phyloP scores from a whole-genome alignment of 1,140 invertebrate species.

The Panagrolaimus sp. region DNA sequence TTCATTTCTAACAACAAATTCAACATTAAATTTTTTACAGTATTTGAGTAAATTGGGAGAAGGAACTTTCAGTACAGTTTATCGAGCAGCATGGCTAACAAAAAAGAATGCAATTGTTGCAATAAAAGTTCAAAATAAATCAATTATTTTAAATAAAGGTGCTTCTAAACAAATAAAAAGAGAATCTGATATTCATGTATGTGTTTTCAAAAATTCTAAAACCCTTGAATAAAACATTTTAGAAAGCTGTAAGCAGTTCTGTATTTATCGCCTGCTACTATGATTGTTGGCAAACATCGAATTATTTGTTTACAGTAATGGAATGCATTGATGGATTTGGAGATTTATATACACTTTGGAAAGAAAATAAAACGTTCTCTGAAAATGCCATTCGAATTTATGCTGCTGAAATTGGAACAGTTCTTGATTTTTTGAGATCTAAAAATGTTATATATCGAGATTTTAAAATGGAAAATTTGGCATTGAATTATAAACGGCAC shows the following conservation, averaged over 20 bases:
- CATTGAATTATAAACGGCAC: conserved; percentile 63
- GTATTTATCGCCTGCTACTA: conserved; percentile 20
- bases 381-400: conserved; percentile 26
- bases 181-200: conserved; percentile 23
- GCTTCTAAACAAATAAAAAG: conserved; percentile 29
- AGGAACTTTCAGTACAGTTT: conserved; percentile 21
- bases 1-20: background rate
- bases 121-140: conserved; percentile 27
- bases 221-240: too few species aligned
- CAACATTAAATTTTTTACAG: conserved; percentile 10
- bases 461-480: conserved; percentile 30
- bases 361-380: conserved; percentile 20
- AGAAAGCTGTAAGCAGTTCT: conserved; percentile 20
- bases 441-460: conserved; percentile 23
- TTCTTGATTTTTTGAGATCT: conserved; percentile 24
- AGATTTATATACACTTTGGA: conserved; percentile 26
- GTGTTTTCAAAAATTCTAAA: conserved; percentile 4
- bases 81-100: conserved; percentile 1
- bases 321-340: conserved; percentile 26
- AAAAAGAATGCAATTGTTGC: conserved; percentile 19
- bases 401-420: conserved; percentile 22
- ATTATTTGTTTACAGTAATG: conserved; percentile 24
- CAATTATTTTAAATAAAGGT: conserved; percentile 15
- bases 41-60: conserved; percentile 18
- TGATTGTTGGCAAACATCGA: conserved; percentile 21